Conservation (phyloP, 2,113 vertebrate genomes). For the Benitochromis conjunctus region DNA sequence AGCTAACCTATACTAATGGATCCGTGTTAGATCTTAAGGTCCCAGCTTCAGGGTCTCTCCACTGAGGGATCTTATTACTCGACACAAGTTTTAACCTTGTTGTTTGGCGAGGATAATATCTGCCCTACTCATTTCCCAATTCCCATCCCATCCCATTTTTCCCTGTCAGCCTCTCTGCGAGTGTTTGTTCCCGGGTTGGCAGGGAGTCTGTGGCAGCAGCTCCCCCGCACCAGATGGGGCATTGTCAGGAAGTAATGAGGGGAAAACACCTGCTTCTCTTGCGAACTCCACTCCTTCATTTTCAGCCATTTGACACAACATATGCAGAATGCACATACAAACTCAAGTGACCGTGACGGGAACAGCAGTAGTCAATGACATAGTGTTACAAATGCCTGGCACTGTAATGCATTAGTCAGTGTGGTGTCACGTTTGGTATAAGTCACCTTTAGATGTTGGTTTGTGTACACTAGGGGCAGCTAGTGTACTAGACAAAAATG, state of each 20-base stretch:
- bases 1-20: conserved; percentile 9
- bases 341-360: conserved; percentile 56
- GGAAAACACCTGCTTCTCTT: conserved; percentile 68
- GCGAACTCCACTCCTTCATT: conserved; percentile 44
- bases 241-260: conserved; percentile 71
- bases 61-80: background rate
- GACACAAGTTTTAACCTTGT: conserved; percentile 7
- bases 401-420: background rate
- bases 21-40: background rate
- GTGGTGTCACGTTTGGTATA: conserved; percentile 13
- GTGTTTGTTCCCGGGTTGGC: conserved; percentile 63
- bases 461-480: background rate
- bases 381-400: background rate
- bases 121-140: conserved; percentile 4
- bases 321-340: conserved; percentile 48
- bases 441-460: background rate
- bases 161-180: conserved; percentile 36
- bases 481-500: background rate
- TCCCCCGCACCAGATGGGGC: conserved; percentile 63
- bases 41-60: background rate
- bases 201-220: conserved; percentile 42
- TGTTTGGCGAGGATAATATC: conserved; percentile 8
- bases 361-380: conserved; percentile 37
- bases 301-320: conserved; percentile 51
- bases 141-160: conserved; percentile 26